phyloP scores from a whole-genome alignment of 2,113 vertebrate genomes.

The Sylvia atricapilla region DNA sequence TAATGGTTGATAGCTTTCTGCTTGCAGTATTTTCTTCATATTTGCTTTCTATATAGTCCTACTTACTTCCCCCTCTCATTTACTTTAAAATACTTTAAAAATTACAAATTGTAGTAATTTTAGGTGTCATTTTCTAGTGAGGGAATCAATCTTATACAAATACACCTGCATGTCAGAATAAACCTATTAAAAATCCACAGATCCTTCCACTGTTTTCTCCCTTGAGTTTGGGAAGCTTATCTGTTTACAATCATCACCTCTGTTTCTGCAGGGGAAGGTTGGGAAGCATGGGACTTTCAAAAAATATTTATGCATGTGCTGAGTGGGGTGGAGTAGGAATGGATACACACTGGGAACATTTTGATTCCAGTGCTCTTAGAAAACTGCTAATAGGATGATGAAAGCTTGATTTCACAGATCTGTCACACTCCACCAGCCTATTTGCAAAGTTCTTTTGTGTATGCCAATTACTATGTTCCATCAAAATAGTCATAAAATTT shows the following conservation, averaged over 20 bases:
- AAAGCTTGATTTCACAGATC: constrained; percentile 35
- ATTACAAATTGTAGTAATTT: background rate
- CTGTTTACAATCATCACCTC: background rate
- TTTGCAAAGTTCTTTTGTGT: background rate
- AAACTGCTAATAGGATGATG: constrained; percentile 40
- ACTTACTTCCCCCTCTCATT: background rate
- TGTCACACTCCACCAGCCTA: background rate
- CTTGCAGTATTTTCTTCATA: background rate
- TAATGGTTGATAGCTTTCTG: background rate
- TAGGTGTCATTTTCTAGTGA: background rate
- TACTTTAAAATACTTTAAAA: background rate
- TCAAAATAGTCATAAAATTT: constrained; percentile 3
- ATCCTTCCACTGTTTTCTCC: background rate
- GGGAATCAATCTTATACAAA: background rate
- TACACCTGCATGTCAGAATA: background rate
- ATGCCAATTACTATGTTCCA: background rate
- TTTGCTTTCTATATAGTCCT: background rate
- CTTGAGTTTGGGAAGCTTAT: background rate
- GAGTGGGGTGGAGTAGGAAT: constrained; percentile 4
- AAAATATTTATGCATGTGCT: background rate
- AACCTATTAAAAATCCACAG: background rate
- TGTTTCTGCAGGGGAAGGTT: background rate
- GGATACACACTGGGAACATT: background rate
- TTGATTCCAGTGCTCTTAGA: constrained; percentile 31
- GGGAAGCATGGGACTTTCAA: background rate